phyloP scores from a whole-genome alignment of 1,140 invertebrate species.

The Harpegnathos saltator region DNA sequence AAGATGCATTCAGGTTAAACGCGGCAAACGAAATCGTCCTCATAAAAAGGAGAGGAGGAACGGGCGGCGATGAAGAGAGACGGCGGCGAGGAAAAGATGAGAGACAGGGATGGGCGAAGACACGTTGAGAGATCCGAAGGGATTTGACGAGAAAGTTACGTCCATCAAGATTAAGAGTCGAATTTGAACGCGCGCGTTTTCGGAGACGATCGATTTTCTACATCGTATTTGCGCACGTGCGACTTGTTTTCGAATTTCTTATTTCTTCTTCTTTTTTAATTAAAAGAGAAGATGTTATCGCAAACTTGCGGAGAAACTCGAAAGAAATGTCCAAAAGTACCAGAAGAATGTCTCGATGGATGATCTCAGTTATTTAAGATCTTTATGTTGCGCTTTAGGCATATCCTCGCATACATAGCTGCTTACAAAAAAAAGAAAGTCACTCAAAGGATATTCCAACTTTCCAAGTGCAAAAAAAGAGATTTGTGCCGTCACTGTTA shows the following conservation, averaged over 20 bases:
- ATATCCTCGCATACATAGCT: too few species aligned
- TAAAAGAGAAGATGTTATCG: background rate
- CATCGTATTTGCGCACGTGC: background rate
- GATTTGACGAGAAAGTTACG: constrained; percentile 53
- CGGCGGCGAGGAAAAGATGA: constrained; percentile 36
- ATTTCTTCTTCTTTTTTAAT: constrained; percentile 23
- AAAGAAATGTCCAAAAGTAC: background rate
- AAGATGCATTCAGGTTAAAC: constrained; percentile 85
- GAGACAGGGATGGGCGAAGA: constrained; percentile 56
- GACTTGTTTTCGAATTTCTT: background rate
- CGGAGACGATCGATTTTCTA: constrained; percentile 19
- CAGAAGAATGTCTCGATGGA: background rate
- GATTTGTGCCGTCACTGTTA: background rate
- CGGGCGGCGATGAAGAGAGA: constrained; percentile 37
- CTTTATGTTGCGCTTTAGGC: too few species aligned
- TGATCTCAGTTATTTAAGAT: background rate
- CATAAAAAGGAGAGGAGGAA: constrained; percentile 46
- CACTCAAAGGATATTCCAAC: background rate
- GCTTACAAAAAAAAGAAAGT: too few species aligned
- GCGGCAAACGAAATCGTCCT: constrained; percentile 81
- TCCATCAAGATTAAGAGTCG: constrained; percentile 61
- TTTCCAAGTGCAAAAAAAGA: background rate
- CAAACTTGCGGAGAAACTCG: background rate
- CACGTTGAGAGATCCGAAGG: constrained; percentile 25
- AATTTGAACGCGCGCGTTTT: constrained; percentile 5